Conservation (phyloP, 2,113 vertebrate genomes). For the Aegithalos caudatus region DNA sequence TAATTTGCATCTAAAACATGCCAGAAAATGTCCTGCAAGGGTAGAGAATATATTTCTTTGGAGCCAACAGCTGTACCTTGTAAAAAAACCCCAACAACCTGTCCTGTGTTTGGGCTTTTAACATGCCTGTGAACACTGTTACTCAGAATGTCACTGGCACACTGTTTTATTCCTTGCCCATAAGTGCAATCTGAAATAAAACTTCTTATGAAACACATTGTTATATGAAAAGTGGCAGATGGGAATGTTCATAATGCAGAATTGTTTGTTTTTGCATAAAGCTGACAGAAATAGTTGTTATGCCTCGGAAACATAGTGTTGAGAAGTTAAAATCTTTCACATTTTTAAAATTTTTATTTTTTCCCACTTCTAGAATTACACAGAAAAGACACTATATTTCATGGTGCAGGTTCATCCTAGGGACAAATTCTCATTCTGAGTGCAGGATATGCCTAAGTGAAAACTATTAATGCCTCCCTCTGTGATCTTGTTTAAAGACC, state of each 20-base stretch:
- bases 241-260: background rate
- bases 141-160: background rate
- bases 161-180: background rate
- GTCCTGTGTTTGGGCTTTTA: background rate
- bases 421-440: background rate
- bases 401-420: background rate
- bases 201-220: background rate
- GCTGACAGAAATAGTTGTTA: background rate
- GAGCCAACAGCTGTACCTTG: background rate
- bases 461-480: background rate
- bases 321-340: background rate
- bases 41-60: background rate
- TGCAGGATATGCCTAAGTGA: fast-evolving
- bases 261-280: background rate
- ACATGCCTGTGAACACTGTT: background rate
- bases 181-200: background rate
- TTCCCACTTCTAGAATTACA: background rate
- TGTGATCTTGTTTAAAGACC: background rate
- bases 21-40: background rate
- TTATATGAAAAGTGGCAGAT: background rate
- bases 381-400: background rate
- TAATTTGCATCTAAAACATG: background rate
- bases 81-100: background rate
- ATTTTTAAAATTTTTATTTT: background rate
- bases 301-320: background rate